Conservation (phyloP, 2,888 invertebrate genomes). For the Cecidostiba fungosa region DNA sequence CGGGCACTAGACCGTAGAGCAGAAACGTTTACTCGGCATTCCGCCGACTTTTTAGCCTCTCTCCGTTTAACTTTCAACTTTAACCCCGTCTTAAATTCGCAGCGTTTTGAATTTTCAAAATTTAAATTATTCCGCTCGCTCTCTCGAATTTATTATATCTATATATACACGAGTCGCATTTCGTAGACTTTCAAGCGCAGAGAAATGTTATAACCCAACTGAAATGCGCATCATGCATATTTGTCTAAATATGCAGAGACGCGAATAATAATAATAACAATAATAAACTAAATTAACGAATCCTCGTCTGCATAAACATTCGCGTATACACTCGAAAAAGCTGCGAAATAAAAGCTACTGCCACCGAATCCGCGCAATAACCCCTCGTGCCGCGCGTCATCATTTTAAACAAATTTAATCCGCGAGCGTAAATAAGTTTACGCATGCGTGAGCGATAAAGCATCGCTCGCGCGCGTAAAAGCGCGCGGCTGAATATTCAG, state of each 20-base stretch:
- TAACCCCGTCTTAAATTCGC: constrained; percentile 23
- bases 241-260: neutral
- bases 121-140: neutral
- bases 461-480: neutral
- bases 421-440: neutral
- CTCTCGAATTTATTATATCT: neutral
- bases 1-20: neutral
- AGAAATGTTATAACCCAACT: too few species aligned
- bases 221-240: too few species aligned
- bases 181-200: neutral
- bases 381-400: neutral
- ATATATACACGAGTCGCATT: neutral
- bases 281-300: too few species aligned
- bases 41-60: constrained; percentile 31
- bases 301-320: too few species aligned
- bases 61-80: constrained; percentile 13
- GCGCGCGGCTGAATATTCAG: constrained; percentile 11
- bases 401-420: constrained; percentile 21
- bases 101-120: neutral
- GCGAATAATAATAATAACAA: neutral
- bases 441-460: constrained; percentile 1
- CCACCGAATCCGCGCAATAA: neutral
- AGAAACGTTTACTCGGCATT: constrained; percentile 38
- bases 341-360: neutral
- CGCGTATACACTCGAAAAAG: neutral